Conservation (phyloP, 1,140 invertebrate genomes). For the Zaprionus vittiger region DNA sequence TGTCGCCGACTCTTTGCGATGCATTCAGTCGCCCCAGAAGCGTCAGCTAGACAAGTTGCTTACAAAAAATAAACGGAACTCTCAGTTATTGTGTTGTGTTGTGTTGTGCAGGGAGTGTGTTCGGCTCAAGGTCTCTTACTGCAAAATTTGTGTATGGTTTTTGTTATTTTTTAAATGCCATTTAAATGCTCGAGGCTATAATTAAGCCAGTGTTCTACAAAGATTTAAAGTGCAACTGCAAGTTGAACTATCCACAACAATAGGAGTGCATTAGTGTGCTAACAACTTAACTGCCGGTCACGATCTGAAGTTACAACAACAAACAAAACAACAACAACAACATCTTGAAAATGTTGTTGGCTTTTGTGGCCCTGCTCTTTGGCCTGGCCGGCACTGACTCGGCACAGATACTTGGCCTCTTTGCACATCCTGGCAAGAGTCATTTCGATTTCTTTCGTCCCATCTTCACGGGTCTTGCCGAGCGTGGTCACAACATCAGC, state of each 20-base stretch:
- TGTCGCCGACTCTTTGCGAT: constrained; percentile 10
- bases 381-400: constrained; percentile 19
- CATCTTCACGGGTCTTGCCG: constrained; percentile 86
- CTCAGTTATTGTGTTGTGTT: background rate
- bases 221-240: constrained; percentile 13
- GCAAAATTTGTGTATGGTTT: background rate
- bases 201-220: background rate
- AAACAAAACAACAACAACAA: constrained; percentile 18
- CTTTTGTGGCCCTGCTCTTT: constrained; percentile 8
- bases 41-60: constrained; percentile 57
- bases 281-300: constrained; percentile 56
- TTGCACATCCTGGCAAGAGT: constrained; percentile 88
- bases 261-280: constrained; percentile 31
- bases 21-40: constrained; percentile 49
- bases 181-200: constrained; percentile 7
- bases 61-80: constrained; percentile 4
- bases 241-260: background rate
- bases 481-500: constrained; percentile 88
- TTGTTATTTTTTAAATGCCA: background rate
- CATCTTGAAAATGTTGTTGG: constrained; percentile 11
- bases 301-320: constrained; percentile 51
- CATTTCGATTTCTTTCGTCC: constrained; percentile 89
- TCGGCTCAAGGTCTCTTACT: constrained; percentile 1
- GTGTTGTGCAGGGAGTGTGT: background rate
- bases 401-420: constrained; percentile 86